Evolutionary conservation across 1,140 invertebrate species (phyloP), one percentile per base, ranked within the genome.

Genomic region (Ceratitis capitata): DNA sequence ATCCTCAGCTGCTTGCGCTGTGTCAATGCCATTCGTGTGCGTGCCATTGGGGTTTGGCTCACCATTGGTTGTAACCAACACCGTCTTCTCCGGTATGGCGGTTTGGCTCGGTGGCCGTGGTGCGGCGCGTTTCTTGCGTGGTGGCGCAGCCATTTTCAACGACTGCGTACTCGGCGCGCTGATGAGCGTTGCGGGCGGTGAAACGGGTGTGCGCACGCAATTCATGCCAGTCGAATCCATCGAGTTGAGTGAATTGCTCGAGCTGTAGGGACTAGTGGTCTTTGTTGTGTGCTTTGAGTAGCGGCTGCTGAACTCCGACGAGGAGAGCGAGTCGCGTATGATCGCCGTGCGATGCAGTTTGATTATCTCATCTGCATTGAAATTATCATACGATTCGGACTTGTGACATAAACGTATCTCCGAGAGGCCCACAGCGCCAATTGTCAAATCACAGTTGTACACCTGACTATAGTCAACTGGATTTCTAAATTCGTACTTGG

Each of bases 401-500:
- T 92, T 92, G 87, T 89, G 88, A 87, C 90, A 91, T 83, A 92
- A 69, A 29, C 90, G 89, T 42, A 92, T 89, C 87, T 92, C 91
- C 19, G 89, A 91, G 32, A 92, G 88, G 19, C 91, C 91, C 23
- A 92, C 91, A 0, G 90, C 89, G 19, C 91, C 91, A 78, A 92
- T 92, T 5, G 89, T 92, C n/a, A 88, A 88, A 64, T 92, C 91
- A 85, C 88, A 91, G 85, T 88, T 89, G 87, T 91, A 92, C 83
- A 92, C 89, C 87, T 92, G 91, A 89, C 90, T 91, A 88, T 88
- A 86, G 84, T 92, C 91, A 86, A 89, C 91, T 92, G 96, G 96
- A 93, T 96, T 95, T 86, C 96, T 93, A 84, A 98, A 94, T 89
- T 96, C 95, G 90, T 97, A 97, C 89, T 95, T 95, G 32, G 93